Evolutionary conservation across 2,888 invertebrate genomes (phyloP).

Genomic region (Ptychoptera albimana): DNA sequence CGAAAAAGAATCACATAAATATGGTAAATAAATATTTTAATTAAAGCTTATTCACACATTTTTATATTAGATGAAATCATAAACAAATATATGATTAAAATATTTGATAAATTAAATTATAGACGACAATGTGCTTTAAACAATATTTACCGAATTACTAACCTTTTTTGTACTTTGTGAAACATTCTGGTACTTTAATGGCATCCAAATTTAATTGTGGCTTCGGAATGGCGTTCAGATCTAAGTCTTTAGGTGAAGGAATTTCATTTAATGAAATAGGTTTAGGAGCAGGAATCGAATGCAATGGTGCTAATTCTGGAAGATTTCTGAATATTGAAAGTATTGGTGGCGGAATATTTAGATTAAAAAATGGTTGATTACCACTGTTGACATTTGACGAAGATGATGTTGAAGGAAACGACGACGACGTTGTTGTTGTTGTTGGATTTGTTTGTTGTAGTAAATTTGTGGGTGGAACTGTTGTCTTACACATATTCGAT

Average conservation of each 20-base stretch:
- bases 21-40: background rate
- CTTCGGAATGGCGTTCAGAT: slow-evolving; percentile 42
- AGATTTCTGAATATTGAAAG: slow-evolving; percentile 11
- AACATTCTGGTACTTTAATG: slow-evolving; percentile 32
- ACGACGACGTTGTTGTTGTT: background rate
- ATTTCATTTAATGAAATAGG: slow-evolving; percentile 44
- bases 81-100: no score
- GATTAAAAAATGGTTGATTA: slow-evolving; percentile 20
- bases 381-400: background rate
- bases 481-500: background rate
- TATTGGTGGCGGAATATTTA: slow-evolving; percentile 25
- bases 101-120: no score
- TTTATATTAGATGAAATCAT: no score
- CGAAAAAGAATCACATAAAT: slow-evolving; percentile 13
- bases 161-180: background rate
- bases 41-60: no score
- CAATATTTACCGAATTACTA: background rate
- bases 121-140: no score
- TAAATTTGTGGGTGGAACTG: no score
- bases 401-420: background rate
- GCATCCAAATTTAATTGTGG: slow-evolving; percentile 41
- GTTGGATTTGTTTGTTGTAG: background rate
- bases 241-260: slow-evolving; percentile 42
- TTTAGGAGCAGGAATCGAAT: slow-evolving; percentile 35
- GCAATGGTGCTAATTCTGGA: slow-evolving; percentile 20